Conservation (phyloP, 2,113 vertebrate genomes). For the Pongo pygmaeus region DNA sequence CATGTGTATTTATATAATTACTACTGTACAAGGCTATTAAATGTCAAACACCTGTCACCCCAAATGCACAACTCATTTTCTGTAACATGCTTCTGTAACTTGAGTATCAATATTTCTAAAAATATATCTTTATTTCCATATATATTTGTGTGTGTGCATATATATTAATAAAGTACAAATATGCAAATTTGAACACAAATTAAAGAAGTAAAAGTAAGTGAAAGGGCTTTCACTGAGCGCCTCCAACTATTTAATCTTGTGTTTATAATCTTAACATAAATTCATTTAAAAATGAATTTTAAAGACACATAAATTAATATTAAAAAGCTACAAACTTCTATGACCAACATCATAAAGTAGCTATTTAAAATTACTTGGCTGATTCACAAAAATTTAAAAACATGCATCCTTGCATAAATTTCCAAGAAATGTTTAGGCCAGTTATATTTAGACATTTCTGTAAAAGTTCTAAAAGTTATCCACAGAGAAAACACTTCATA, state of each 20-base stretch:
- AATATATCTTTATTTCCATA: not conserved
- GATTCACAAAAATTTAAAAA: not conserved
- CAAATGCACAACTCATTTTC: not conserved
- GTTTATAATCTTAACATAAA: slow-evolving; percentile 1
- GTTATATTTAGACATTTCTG: not conserved
- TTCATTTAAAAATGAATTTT: not conserved
- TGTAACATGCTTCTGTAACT: not conserved
- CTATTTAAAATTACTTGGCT: not conserved
- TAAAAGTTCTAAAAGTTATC: not conserved
- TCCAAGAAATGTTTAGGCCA: not conserved
- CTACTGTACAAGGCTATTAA: not conserved
- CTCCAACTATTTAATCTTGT: not conserved
- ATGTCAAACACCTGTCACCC: not conserved
- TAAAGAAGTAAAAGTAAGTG: not conserved
- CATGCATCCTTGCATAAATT: not conserved
- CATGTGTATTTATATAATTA: slow-evolving; percentile 19
- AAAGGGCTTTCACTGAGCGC: not conserved
- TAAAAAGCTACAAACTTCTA: not conserved
- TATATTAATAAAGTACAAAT: not conserved
- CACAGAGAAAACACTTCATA: not conserved
- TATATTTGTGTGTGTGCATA: not conserved
- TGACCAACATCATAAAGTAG: not conserved
- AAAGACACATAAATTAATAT: not conserved
- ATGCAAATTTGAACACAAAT: not conserved
- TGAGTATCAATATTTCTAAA: not conserved